Percentiles rank a stretch among this genome's conserved stretches.
Evolutionary conservation across 2,113 vertebrate genomes (phyloP).

Genomic region (Acrocephalus kingi): DNA sequence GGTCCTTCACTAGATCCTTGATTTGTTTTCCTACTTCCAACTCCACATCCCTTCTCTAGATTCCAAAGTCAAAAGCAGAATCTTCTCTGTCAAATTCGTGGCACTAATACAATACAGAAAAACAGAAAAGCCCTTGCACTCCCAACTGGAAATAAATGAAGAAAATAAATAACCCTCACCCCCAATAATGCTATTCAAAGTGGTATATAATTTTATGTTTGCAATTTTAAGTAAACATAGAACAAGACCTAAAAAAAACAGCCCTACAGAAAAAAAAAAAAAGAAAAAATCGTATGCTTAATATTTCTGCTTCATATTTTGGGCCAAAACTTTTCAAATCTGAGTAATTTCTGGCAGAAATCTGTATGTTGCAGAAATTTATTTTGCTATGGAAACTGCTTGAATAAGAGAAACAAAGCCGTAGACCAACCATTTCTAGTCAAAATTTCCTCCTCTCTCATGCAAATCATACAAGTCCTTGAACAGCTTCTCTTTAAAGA

Average conservation of each 20-base stretch:
- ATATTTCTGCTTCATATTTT: not conserved
- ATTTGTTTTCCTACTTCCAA: not conserved
- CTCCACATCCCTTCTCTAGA: not conserved
- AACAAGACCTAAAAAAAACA: not conserved
- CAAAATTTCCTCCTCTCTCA: not conserved
- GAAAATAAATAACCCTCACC: not conserved
- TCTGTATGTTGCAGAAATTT: not conserved
- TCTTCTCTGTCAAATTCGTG: not conserved
- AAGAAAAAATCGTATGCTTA: not conserved
- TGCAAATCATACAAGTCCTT: not conserved
- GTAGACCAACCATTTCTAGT: not conserved
- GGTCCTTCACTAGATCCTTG: not conserved
- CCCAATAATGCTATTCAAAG: not conserved
- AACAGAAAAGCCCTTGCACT: not conserved
- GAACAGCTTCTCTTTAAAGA: not conserved
- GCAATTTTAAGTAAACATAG: not conserved
- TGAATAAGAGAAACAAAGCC: not conserved
- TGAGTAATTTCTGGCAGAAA: not conserved
- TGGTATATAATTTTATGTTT: not conserved
- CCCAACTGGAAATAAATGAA: not conserved
- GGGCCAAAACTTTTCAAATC: not conserved
- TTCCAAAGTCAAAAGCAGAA: not conserved
- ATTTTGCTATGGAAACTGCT: conserved; percentile 34
- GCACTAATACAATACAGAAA: not conserved
- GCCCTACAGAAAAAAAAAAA: too few species aligned